Evolutionary conservation across 2,797 vertebrate species (phyloP).

Genomic region (Pelochelys cantorii): DNA sequence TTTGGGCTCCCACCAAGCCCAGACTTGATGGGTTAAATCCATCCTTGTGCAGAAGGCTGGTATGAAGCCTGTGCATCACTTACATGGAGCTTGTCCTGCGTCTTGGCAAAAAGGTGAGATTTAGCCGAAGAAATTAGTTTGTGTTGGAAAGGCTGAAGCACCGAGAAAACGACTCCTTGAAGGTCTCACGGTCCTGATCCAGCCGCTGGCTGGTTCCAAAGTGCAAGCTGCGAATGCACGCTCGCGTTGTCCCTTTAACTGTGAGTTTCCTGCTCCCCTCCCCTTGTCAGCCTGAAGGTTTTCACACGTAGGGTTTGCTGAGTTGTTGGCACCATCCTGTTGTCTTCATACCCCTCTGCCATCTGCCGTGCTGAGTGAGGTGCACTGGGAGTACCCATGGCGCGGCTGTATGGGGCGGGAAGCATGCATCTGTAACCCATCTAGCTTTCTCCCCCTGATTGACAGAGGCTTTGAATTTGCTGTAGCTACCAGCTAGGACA

Average conservation of each 20-base stretch:
- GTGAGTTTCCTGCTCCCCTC: background rate
- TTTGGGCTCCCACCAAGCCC: background rate
- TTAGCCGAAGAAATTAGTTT: background rate
- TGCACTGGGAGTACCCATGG: background rate
- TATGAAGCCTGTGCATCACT: accelerated
- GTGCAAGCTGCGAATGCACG: background rate
- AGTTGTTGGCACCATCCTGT: background rate
- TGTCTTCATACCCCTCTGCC: background rate
- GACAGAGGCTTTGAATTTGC: background rate
- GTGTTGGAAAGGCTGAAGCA: background rate
- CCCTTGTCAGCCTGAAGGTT: background rate
- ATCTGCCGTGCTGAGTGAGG: background rate
- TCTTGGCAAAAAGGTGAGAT: background rate
- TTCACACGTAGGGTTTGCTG: background rate
- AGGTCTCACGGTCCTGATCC: accelerated
- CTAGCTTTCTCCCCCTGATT: background rate
- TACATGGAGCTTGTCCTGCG: background rate
- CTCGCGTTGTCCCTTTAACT: background rate
- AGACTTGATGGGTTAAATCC: background rate
- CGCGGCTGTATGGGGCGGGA: background rate
- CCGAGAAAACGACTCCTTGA: background rate
- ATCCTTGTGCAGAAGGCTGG: background rate
- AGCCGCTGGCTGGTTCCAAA: background rate
- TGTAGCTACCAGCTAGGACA: background rate
- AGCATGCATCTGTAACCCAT: background rate